Conservation (phyloP, 2,797 vertebrate species). For the Neoniphon sammara region DNA sequence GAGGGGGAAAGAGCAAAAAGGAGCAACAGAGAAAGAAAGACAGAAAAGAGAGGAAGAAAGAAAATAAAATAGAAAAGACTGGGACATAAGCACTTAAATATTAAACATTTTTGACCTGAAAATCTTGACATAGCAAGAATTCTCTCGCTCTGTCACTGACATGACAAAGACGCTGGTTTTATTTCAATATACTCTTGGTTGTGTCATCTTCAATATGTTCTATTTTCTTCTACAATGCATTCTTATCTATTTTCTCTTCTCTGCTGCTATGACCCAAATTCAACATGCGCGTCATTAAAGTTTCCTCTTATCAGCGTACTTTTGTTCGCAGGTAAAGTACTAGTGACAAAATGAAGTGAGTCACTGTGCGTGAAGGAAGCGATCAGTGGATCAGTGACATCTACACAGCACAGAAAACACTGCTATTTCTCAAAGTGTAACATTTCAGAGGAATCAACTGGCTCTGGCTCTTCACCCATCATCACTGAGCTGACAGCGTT, state of each 20-base stretch:
- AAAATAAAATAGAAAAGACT: conserved; percentile 7
- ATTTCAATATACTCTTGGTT: background rate
- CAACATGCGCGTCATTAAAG: background rate
- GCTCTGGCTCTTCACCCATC: conserved; percentile 49
- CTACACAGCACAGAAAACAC: conserved; percentile 32
- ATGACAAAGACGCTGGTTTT: too few species aligned
- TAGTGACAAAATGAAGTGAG: background rate
- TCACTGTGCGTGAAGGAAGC: conserved; percentile 1
- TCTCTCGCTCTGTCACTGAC: background rate
- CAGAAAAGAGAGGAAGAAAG: conserved; percentile 40
- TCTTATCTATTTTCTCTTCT: background rate
- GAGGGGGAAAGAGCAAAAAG: conserved; percentile 5
- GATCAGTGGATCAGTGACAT: conserved; percentile 46
- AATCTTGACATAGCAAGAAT: background rate
- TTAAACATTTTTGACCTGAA: conserved; percentile 23
- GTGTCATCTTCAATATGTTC: background rate
- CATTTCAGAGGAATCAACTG: conserved; percentile 52
- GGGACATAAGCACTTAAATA: conserved; percentile 23
- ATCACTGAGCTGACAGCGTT: conserved; percentile 58
- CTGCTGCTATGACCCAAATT: background rate
- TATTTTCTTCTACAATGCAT: background rate
- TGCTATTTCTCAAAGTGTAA: conserved; percentile 32
- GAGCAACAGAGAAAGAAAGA: conserved; percentile 19
- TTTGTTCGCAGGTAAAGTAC: background rate
- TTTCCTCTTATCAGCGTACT: background rate